These are phyloP conservation scores for Echinometra lucunter DNA, from an alignment of 53 echinoderm and acorn worm genomes.

Conservation along the genomic window DNA sequence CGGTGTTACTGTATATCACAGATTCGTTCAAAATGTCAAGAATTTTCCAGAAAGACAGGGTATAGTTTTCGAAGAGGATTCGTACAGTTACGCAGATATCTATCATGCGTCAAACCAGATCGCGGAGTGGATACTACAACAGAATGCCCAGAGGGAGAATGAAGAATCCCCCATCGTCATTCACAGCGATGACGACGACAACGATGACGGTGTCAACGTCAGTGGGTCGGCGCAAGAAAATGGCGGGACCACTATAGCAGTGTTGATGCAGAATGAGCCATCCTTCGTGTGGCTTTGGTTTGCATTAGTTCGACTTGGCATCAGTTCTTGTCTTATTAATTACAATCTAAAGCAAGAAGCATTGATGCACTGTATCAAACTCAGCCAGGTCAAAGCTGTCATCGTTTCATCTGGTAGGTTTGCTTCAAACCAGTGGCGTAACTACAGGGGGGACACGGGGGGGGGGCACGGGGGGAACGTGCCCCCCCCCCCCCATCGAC, in stretches of 20 bases:
- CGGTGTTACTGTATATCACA: not conserved
- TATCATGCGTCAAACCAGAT: not conserved
- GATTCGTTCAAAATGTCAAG: not conserved
- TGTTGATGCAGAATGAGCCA: conserved; percentile 34
- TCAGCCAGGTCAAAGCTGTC: conserved; percentile 21
- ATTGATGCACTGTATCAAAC: conserved; percentile 22
- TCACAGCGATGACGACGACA: not conserved
- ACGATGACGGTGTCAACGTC: not conserved
- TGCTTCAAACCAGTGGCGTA: not conserved
- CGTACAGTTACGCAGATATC: conserved; percentile 17
- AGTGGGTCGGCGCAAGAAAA: not conserved
- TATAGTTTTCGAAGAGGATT: conserved; percentile 3
- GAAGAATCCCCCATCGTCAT: not conserved
- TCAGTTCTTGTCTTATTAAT: conserved; percentile 31
- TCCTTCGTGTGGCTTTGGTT: conserved; percentile 1
- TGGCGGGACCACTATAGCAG: not conserved
- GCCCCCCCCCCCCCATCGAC: no score
- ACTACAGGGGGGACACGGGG: no score
- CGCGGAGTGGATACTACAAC: not conserved
- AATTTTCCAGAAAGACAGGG: not conserved
- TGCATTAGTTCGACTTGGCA: not conserved
- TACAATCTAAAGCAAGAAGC: not conserved
- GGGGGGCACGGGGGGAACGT: no score
- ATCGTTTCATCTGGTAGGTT: conserved; percentile 20
- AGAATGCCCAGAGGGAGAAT: not conserved